Conservation (phyloP, 2,113 vertebrate species). For the Sarotherodon lohbergeri region DNA sequence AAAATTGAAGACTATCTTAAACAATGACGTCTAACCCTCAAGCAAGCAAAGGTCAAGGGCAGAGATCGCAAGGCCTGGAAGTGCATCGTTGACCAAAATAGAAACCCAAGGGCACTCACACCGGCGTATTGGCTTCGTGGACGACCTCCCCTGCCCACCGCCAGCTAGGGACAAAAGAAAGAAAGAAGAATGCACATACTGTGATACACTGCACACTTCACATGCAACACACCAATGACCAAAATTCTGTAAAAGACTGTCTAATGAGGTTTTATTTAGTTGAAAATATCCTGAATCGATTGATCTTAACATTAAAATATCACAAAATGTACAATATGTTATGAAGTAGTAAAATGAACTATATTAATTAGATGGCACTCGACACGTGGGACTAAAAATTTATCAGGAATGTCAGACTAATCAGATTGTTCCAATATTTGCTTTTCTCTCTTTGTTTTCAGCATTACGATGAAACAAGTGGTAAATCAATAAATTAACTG, state of each 20-base stretch:
- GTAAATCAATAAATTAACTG: neutral
- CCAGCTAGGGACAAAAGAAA: neutral
- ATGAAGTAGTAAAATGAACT: neutral
- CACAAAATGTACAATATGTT: neutral
- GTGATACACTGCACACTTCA: neutral
- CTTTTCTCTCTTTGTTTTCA: neutral
- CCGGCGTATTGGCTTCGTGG: neutral
- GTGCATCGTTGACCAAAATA: neutral
- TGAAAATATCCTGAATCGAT: accelerated
- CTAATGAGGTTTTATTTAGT: neutral
- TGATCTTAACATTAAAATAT: neutral
- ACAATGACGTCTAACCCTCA: neutral
- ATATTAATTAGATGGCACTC: neutral
- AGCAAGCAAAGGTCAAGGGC: neutral
- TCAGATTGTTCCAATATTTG: neutral
- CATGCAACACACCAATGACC: neutral
- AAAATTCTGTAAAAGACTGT: neutral
- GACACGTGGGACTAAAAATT: neutral
- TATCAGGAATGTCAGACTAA: neutral
- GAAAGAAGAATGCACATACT: neutral
- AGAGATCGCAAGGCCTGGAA: neutral
- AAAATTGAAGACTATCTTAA: neutral
- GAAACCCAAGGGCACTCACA: neutral
- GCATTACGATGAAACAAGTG: accelerated
- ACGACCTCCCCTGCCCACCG: neutral